Evolutionary conservation across 2,113 vertebrate genomes (phyloP).

Genomic region (Phainopepla nitens): DNA sequence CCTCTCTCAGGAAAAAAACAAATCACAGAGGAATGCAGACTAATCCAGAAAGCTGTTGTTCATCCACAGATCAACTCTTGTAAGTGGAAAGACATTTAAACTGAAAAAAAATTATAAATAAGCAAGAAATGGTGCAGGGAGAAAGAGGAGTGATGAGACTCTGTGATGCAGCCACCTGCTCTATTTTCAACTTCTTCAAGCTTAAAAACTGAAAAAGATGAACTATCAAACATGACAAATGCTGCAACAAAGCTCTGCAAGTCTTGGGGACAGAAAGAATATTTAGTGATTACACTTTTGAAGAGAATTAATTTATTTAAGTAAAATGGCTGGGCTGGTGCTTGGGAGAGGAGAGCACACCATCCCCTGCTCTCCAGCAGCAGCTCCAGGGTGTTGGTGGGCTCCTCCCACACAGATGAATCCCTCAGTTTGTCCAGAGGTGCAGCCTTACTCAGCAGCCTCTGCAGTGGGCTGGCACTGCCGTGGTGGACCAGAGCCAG

Average conservation of each 20-base stretch:
- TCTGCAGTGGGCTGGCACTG: background rate
- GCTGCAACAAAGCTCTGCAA: background rate
- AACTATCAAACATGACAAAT: background rate
- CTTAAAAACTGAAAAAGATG: background rate
- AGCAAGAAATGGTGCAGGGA: background rate
- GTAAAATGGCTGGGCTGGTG: background rate
- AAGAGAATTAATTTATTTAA: background rate
- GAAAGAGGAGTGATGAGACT: background rate
- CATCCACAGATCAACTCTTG: background rate
- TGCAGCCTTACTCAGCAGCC: background rate
- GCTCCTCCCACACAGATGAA: background rate
- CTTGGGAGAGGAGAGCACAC: too few species aligned
- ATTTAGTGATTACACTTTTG: background rate
- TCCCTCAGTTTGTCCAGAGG: background rate
- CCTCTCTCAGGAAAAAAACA: background rate
- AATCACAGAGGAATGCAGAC: background rate
- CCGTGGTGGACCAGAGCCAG: background rate
- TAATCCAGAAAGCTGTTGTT: background rate
- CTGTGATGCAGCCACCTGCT: background rate
- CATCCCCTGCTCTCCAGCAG: background rate
- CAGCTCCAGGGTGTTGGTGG: fast-evolving
- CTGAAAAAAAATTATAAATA: background rate
- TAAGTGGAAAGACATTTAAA: background rate
- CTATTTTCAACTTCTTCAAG: background rate
- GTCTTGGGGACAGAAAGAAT: background rate